Evolutionary conservation across 2,888 invertebrate genomes (phyloP).

Genomic region (Leptinotarsa juncta): DNA sequence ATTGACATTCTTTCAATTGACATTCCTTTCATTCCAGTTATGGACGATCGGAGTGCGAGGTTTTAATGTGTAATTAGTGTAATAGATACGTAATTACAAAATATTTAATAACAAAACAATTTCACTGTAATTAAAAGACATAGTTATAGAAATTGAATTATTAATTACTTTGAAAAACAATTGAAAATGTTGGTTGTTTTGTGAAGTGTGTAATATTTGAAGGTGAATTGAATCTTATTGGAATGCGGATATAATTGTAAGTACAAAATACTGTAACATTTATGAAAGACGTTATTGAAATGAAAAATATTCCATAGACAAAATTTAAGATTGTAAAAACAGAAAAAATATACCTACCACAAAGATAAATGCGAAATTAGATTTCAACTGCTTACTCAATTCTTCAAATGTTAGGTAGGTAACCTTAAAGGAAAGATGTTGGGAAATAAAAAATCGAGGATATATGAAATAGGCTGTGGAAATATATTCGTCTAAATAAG

Average conservation of each 20-base stretch:
- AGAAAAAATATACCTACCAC: no score
- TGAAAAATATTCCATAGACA: no score
- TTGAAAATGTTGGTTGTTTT: background rate
- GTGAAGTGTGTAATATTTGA: slow-evolving; percentile 2
- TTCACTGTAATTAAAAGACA: slow-evolving; percentile 1
- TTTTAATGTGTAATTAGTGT: background rate
- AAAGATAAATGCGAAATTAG: no score
- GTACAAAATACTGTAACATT: background rate
- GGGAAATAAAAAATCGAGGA: no score
- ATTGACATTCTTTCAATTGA: background rate
- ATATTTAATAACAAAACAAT: slow-evolving; percentile 1
- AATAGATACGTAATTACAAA: slow-evolving; percentile 1
- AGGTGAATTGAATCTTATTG: background rate
- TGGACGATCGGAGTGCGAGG: background rate
- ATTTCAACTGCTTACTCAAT: no score
- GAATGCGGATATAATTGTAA: background rate
- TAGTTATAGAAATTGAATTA: background rate
- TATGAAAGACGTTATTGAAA: no score
- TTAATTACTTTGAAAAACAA: background rate
- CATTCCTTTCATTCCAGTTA: background rate
- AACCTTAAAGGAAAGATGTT: no score
- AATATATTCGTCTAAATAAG: no score
- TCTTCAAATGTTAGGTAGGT: no score
- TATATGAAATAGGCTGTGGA: no score
- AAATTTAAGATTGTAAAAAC: no score